Percentiles rank a stretch among this genome's conserved stretches.
Conservation (phyloP, 2,113 vertebrate species). For the Pseudopipra pipra region DNA sequence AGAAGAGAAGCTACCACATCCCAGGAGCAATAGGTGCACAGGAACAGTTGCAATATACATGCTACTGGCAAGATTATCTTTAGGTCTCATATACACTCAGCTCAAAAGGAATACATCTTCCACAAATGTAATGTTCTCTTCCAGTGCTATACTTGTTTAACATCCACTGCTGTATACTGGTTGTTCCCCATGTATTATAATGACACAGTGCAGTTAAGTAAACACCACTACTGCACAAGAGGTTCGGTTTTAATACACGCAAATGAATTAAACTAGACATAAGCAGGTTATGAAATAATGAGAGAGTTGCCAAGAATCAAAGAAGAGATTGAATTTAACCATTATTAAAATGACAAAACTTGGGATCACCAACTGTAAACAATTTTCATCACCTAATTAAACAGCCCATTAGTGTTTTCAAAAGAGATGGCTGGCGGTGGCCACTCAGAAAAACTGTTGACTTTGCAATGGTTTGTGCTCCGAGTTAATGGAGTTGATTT, state of each 20-base stretch:
- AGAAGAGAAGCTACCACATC: neutral
- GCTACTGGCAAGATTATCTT: neutral
- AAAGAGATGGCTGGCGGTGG: slow-evolving; percentile 57
- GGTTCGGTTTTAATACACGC: slow-evolving; percentile 1
- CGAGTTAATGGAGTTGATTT: slow-evolving; percentile 67
- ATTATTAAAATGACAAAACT: slow-evolving; percentile 75
- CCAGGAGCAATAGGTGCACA: neutral
- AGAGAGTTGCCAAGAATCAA: slow-evolving; percentile 53
- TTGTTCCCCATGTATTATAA: neutral
- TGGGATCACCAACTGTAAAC: slow-evolving; percentile 71
- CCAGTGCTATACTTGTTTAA: neutral
- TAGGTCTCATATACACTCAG: neutral
- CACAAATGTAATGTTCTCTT: neutral
- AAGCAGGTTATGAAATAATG: slow-evolving; percentile 58
- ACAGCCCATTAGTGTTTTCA: slow-evolving; percentile 70
- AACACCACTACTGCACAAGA: slow-evolving; percentile 12
- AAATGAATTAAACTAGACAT: slow-evolving; percentile 61
- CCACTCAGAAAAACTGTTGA: slow-evolving; percentile 69
- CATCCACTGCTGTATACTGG: neutral
- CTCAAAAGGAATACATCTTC: neutral
- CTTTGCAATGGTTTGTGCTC: slow-evolving; percentile 71
- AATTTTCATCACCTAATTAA: slow-evolving; percentile 77
- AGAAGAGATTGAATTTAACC: slow-evolving; percentile 66
- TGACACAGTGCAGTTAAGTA: slow-evolving; percentile 43
- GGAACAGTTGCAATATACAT: neutral